Base-by-base conservation (phyloP, 2,113 vertebrate species). In the Aphyosemion australe region DNA sequence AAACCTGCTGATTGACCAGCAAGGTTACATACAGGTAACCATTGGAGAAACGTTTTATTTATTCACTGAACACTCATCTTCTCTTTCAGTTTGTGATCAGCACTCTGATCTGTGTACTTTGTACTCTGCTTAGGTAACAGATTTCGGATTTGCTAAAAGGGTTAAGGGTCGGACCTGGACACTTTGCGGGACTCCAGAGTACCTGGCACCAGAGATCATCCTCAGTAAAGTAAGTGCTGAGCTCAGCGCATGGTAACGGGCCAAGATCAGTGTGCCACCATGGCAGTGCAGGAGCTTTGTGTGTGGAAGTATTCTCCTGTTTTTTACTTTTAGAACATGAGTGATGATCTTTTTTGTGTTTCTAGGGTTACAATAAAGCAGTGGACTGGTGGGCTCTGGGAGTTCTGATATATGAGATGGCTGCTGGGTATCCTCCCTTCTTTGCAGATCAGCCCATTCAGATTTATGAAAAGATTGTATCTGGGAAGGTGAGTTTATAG, bases 391-490 rank as follows among this genome's bases (percentile, higher is more conserved):
- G 96, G 96, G 95, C 95, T 49, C 90, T 97, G 42, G 96, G 96
- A 11, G 96, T 97, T 57, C 93, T 97, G 65, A 96, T 97, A 87
- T 97, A 97, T 0, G 96, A 97, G 86, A 97, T 97, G 96, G 95
- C 95, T 4, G 96, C 95, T 5, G 96, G 96, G 53, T 97, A 97
- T 79, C 96, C 95, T 0, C 95, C 95, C 7, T 97, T 97, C 91
- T 97, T 97, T 55, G 96, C 95, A 3, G 96, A 97, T 88, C 95
- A 97, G 92, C 95, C 95, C 63, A 97, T 97, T 87, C 96, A 97
- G 90, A 97, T 97, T 91, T 97, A 97, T 1, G 95, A 97, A 90
- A 97, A 97, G 92, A 97, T 97, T 71, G 96, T 97, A 88, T 96
- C 95, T 45, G 96, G 96, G 80, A 97, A 97, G 95, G 94, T 95